These are phyloP conservation scores for Hiodon alosoides DNA, from an alignment of 2,113 vertebrate genomes.

Conservation along the genomic window DNA sequence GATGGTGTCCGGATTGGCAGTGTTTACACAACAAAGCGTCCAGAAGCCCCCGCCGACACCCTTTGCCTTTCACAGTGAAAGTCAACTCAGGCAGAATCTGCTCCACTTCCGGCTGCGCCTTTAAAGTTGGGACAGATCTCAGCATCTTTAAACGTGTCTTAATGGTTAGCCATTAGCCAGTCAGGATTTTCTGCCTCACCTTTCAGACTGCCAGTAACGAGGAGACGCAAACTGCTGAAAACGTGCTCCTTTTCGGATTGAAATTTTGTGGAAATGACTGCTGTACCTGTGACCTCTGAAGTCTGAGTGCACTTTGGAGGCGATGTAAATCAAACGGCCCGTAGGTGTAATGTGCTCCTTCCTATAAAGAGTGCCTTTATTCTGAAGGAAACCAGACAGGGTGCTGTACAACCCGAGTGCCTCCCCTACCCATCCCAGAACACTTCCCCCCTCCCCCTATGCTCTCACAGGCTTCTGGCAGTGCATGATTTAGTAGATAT, in stretches of 20 bases:
- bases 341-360: too few relatives aligned
- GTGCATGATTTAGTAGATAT: background rate
- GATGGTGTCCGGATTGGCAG: background rate
- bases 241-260: background rate
- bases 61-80: background rate
- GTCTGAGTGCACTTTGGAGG: too few relatives aligned
- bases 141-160: background rate
- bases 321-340: too few relatives aligned
- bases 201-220: too few relatives aligned
- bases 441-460: background rate
- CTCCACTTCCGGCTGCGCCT: background rate
- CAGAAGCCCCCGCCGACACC: background rate
- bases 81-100: background rate
- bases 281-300: too few relatives aligned
- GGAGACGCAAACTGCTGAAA: background rate
- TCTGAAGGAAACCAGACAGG: background rate
- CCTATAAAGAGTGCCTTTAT: too few relatives aligned
- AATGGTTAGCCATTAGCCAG: background rate
- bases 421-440: background rate
- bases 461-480: background rate
- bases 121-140: background rate
- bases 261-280: too few relatives aligned
- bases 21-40: conserved; percentile 21
- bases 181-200: too few relatives aligned
- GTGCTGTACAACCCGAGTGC: background rate